phyloP scores from a whole-genome alignment of 2,113 vertebrate species.

The Bothrops jararaca region DNA sequence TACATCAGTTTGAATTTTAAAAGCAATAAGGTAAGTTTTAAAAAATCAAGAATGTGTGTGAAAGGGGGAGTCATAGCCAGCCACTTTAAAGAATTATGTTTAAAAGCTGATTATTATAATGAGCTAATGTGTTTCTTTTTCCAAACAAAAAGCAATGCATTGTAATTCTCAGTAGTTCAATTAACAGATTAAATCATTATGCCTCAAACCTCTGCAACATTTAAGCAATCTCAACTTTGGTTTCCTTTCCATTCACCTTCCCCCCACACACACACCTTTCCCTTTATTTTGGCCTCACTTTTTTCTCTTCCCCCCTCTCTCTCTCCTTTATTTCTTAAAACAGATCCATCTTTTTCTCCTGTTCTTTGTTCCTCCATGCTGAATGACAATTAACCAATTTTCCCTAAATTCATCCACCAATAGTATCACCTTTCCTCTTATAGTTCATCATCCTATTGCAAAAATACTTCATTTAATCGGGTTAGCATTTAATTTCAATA shows the following conservation, averaged over 20 bases:
- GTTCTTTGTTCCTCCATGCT: not conserved
- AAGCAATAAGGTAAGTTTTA: constrained; percentile 28
- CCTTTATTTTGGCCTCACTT: not conserved
- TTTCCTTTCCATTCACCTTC: not conserved
- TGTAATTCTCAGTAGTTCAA: not conserved
- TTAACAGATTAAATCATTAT: not conserved
- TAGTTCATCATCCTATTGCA: not conserved
- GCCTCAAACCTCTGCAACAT: not conserved
- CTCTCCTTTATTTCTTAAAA: not conserved
- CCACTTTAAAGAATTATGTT: not conserved
- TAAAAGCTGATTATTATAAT: not conserved
- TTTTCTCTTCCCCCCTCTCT: not conserved
- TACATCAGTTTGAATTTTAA: constrained; percentile 12
- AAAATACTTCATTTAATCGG: not conserved
- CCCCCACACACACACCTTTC: not conserved
- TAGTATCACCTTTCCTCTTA: not conserved
- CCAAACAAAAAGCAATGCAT: not conserved
- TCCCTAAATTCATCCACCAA: not conserved
- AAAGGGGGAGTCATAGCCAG: not conserved
- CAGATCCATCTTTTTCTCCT: not conserved
- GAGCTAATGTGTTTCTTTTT: not conserved
- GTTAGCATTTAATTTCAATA: not conserved
- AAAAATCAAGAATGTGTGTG: not conserved
- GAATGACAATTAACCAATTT: not conserved
- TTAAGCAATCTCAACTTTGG: not conserved